Base-by-base conservation (phyloP, 35 echinoderm and acorn worm genomes). In the Stichopus chloronotus region DNA sequence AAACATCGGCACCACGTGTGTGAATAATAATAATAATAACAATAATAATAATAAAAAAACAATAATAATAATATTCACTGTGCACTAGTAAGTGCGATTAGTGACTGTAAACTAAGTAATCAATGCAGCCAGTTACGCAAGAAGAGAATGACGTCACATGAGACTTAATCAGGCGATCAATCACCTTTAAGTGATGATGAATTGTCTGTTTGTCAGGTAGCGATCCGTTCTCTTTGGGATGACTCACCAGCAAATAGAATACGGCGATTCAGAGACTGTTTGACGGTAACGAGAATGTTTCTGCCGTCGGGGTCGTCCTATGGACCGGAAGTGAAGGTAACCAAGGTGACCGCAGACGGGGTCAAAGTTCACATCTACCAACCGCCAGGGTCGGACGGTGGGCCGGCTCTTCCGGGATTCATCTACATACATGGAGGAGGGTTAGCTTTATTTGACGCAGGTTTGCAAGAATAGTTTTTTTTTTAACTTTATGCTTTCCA, bases 371-470 rank as follows among this genome's bases (percentile, higher is more conserved):
- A 58, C 55, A 85, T 85, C 10, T 85, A 85, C 57, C 57, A 56
- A 85, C 82, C 82, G 20, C 82, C 82, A 21, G 82, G 82, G 57
- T 20, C 19, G 30, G 16, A 85, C 5, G n/a, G 2, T 16, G 56
- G 22, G 9, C 6, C 82, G 4, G 6, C 57, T 7, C 82, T 85
- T 20, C 82, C 82, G n/a, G 82, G 82, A 58, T 85, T 85, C 58
- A 85, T 85, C 58, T 85, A n/a, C 55, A 85, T 85, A 58, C 82
- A 85, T 10, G 82, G 82, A 9, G 82, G 82, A 6, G 82, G 82
- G 8, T 58, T 85, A 11, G 82, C 82, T 9, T 56, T 74, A 20
- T 74, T 74, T 74, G 69, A 74, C 17, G 69, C 69, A 19, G 69
- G 69, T 74, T 20, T 43, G 30, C 30, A 43, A 43, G 30, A 43